Evolutionary conservation across 2,113 vertebrate genomes (phyloP).

Genomic region (Ameiurus melas): DNA sequence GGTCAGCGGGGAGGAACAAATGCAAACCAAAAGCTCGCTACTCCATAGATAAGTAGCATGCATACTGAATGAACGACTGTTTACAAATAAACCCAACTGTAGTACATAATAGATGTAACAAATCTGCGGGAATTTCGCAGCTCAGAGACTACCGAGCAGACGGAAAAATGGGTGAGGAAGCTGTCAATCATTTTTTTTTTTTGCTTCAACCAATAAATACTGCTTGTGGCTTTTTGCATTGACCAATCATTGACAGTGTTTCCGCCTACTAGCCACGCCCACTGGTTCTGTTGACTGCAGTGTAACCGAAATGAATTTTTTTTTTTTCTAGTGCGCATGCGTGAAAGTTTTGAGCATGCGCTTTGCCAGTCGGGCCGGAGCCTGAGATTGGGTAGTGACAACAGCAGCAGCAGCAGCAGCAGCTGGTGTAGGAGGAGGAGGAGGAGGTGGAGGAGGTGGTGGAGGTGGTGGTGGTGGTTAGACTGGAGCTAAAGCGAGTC

Average conservation of each 20-base stretch:
- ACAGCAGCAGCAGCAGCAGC: slow-evolving; percentile 76
- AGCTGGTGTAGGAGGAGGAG: slow-evolving; percentile 59
- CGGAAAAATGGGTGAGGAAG: neutral
- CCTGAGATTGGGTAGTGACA: neutral
- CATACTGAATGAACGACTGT: neutral
- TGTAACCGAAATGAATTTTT: neutral
- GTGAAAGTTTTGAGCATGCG: neutral
- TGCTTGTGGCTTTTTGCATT: neutral
- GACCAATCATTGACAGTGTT: neutral
- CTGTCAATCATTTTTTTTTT: neutral
- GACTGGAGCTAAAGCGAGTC: slow-evolving; percentile 66
- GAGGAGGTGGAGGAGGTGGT: slow-evolving; percentile 68
- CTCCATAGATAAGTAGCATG: neutral
- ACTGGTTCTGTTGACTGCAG: neutral
- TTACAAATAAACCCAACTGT: neutral
- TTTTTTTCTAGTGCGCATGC: neutral
- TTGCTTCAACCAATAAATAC: neutral
- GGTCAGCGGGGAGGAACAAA: neutral
- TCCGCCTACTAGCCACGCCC: neutral
- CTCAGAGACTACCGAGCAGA: neutral
- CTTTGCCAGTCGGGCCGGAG: neutral
- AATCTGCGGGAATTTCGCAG: neutral
- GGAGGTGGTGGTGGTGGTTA: slow-evolving; percentile 73
- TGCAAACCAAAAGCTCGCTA: neutral
- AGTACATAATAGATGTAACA: neutral